phyloP scores from a whole-genome alignment of 2,888 invertebrate species.

The Arrhopalites spinosus region DNA sequence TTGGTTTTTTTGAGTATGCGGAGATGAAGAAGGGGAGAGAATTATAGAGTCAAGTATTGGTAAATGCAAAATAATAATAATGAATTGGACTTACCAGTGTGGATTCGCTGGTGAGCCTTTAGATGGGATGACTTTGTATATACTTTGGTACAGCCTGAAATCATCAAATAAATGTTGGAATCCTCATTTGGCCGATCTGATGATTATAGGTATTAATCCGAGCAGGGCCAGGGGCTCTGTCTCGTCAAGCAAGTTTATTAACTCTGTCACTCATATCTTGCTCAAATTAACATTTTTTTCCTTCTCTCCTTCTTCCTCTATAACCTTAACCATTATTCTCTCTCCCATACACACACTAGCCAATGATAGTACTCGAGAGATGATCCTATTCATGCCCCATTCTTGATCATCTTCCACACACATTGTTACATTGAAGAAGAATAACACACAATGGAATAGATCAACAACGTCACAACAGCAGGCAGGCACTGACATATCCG shows the following conservation, averaged over 20 bases:
- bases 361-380: not conserved
- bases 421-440: too few relatives aligned
- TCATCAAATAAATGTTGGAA: constrained; percentile 38
- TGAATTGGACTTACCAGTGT: too few relatives aligned
- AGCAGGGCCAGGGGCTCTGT: constrained; percentile 30
- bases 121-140: constrained; percentile 98
- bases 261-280: constrained; percentile 38
- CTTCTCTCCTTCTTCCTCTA: constrained; percentile 15
- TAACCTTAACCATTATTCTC: not conserved
- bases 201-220: constrained; percentile 40
- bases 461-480: not conserved
- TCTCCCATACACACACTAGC: not conserved
- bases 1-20: too few relatives aligned
- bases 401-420: too few relatives aligned
- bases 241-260: constrained; percentile 41
- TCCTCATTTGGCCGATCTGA: constrained; percentile 34
- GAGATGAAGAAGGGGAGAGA: too few relatives aligned
- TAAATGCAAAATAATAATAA: too few relatives aligned
- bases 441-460: not conserved
- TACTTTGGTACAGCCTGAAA: constrained; percentile 91
- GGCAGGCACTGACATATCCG: not conserved
- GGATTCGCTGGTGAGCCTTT: constrained; percentile 96
- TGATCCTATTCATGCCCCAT: not conserved
- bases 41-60: too few relatives aligned
- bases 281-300: constrained; percentile 35